Evolutionary conservation across 2,113 vertebrate genomes (phyloP).

Genomic region (Colistium nudipinnis): DNA sequence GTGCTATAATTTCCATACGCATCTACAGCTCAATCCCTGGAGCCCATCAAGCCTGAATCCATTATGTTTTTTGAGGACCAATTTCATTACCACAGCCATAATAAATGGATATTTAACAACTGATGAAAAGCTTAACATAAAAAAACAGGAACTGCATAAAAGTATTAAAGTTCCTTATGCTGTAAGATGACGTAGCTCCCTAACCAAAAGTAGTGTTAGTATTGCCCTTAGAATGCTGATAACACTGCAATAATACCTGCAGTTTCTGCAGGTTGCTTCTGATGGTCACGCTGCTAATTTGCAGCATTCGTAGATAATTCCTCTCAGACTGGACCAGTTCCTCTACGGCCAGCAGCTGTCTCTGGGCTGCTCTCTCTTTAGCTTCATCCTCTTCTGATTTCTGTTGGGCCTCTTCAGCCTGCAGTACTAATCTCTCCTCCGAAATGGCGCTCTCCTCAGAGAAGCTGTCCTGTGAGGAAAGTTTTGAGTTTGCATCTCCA

Average conservation of each 20-base stretch:
- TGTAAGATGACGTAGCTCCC: too few relatives aligned
- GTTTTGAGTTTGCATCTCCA: not conserved
- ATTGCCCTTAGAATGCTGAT: too few relatives aligned
- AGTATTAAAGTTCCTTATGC: too few relatives aligned
- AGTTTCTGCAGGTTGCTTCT: conserved; percentile 82
- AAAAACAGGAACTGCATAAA: conserved; percentile 10
- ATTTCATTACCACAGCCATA: conserved; percentile 31
- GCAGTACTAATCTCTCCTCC: conserved; percentile 45
- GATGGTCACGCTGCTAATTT: conserved; percentile 84
- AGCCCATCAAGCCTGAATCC: conserved; percentile 35
- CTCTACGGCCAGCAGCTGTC: conserved; percentile 83
- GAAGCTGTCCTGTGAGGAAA: conserved; percentile 45
- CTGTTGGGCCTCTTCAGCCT: conserved; percentile 51
- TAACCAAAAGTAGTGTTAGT: too few relatives aligned
- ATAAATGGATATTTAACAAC: conserved; percentile 40
- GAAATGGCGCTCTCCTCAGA: conserved; percentile 10
- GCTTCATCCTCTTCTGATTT: conserved; percentile 62
- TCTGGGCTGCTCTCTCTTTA: conserved; percentile 76
- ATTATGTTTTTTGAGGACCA: conserved; percentile 38
- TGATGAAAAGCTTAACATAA: conserved; percentile 35
- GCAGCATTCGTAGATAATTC: conserved; percentile 86
- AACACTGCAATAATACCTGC: conserved; percentile 62
- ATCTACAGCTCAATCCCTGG: not conserved
- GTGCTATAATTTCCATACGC: not conserved
- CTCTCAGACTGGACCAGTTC: conserved; percentile 90